These are phyloP conservation scores for Mormyrus hasselquistii DNA, from an alignment of 2,797 vertebrate species.

Conservation along the genomic window DNA sequence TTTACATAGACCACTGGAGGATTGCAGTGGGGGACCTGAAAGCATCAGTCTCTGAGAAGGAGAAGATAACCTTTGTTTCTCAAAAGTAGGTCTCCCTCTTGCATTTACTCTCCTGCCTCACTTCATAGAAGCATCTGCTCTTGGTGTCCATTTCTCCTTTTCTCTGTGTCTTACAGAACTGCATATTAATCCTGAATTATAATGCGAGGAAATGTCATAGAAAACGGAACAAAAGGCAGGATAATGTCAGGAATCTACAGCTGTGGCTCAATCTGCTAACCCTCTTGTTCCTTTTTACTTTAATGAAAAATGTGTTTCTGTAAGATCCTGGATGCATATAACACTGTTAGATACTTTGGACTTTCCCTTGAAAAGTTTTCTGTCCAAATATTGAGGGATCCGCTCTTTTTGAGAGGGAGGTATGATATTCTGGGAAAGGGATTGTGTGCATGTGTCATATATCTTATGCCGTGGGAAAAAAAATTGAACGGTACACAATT, in stretches of 20 bases:
- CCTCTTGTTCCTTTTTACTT: not conserved
- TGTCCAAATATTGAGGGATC: not conserved
- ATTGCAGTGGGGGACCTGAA: not conserved
- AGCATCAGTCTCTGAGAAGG: not conserved
- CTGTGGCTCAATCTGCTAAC: not conserved
- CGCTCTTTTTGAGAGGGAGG: conserved; percentile 1
- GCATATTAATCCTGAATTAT: not conserved
- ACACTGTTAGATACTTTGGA: not conserved
- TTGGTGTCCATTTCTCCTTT: not conserved
- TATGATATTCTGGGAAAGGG: conserved; percentile 12
- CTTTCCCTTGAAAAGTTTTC: not conserved
- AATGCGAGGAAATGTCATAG: not conserved
- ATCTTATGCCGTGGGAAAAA: not conserved
- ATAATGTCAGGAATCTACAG: not conserved
- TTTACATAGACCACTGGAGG: not conserved
- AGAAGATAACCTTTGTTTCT: not conserved
- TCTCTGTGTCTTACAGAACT: not conserved
- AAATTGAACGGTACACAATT: not conserved
- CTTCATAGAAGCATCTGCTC: not conserved
- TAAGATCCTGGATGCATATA: not conserved
- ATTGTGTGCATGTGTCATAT: not conserved
- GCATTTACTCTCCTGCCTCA: not conserved
- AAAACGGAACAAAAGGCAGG: not conserved
- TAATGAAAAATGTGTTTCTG: not conserved
- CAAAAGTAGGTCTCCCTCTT: conserved; percentile 1